Base-by-base conservation (phyloP, 2,888 invertebrate species). In the Cephus pygmeus region DNA sequence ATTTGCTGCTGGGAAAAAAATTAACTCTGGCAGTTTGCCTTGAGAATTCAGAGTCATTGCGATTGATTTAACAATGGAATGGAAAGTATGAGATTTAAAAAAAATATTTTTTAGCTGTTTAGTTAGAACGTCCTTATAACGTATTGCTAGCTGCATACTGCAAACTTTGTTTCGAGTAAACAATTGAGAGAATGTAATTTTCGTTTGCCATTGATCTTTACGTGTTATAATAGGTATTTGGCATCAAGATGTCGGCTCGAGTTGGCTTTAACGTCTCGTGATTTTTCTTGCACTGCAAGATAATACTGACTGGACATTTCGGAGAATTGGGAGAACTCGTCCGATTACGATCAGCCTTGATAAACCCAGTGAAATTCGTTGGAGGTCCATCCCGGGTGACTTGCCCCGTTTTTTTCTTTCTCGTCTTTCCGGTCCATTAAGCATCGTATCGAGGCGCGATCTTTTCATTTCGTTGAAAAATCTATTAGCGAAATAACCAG, bases 401-500 rank as follows among this genome's bases (percentile, higher is more conserved):
- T 73, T 76, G 75, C 56, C 73, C 75, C 79, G 35, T 12, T 12
- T 35, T 34, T 79, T 83, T 82, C 82, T 83, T 80, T 80, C 78
- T 73, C 77, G 81, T 76, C 84, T 84, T 86, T 87, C 83, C 81
- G 81, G 78, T 81, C 83, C 86, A 87, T 87, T 87, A 83, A 85
- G 81, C 81, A 74, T 76, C 76, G 79, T 86, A 86, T 86, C 84
- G 81, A 34, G 81, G 80, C 35, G 74, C 80, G 82, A 87, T 87
- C 84, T 86, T 86, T 86, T 86, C 85, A 84, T 86, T 85, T 77
- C 80, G 79, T 76, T 83, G 85, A 85, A 83, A 86, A 85, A 86
- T 85, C 84, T 86, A 87, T 87, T 87, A 85, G 82, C 83, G 84
- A 86, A 86, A 85, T 85, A 82, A 79, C 73, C 81, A 69, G 71